A percentile compares a stretch with the other conserved stretches of the same genome.
phyloP scores from a whole-genome alignment of 2,113 vertebrate genomes.

The Amphiprion percula region DNA sequence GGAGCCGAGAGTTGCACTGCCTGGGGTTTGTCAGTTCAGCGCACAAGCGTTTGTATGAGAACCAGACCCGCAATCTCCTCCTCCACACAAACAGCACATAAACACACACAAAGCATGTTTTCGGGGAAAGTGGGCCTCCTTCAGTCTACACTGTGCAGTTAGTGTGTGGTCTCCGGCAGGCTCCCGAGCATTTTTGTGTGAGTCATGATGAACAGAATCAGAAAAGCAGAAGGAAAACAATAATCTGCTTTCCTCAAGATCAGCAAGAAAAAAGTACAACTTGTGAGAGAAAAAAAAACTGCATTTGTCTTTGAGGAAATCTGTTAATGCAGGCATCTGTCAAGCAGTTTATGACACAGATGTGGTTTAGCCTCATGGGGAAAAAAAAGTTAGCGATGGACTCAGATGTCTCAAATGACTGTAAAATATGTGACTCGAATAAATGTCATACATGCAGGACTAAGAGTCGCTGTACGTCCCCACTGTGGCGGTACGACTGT shows the following conservation, averaged over 20 bases:
- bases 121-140: conserved; percentile 9
- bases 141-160: conserved; percentile 12
- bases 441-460: neutral
- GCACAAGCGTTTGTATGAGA: conserved; percentile 30
- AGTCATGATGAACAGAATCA: conserved; percentile 16
- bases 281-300: neutral
- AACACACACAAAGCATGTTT: conserved; percentile 1
- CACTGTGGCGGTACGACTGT: neutral
- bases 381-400: neutral
- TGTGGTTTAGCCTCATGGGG: neutral
- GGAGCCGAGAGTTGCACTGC: conserved; percentile 25
- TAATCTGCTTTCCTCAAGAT: neutral
- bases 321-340: neutral
- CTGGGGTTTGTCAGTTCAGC: conserved; percentile 46
- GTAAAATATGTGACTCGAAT: neutral
- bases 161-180: conserved; percentile 30
- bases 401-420: neutral
- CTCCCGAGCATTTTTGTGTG: neutral
- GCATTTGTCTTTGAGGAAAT: conserved; percentile 10
- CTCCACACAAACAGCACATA: conserved; percentile 16
- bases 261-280: neutral
- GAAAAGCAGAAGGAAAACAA: neutral
- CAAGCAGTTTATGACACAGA: neutral
- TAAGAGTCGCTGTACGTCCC: neutral
- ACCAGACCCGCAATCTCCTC: conserved; percentile 28